A percentile compares a stretch with the other conserved stretches of the same genome.
phyloP scores from a whole-genome alignment of 2,888 invertebrate species.

The Rhagophthalmus giganteus region DNA sequence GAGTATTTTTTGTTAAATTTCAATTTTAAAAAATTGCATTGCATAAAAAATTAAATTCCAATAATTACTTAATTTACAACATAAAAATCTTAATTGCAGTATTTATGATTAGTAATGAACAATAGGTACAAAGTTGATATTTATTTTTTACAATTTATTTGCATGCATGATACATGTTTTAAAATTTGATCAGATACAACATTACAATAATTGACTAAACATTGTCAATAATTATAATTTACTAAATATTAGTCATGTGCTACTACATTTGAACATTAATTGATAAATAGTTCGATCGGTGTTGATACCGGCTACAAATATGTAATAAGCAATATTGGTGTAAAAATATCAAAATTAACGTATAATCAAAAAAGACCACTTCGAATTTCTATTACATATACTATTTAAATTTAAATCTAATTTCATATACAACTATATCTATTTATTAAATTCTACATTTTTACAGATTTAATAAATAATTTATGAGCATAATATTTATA shows the following conservation, averaged over 20 bases:
- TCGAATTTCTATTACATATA: too few species aligned
- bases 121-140: conserved; percentile 5
- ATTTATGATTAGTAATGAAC: too few species aligned
- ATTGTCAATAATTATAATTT: conserved; percentile 19
- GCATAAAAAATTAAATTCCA: too few species aligned
- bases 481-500: not conserved
- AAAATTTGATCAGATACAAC: conserved; percentile 24
- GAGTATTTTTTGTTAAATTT: too few species aligned
- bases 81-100: too few species aligned
- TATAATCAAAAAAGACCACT: too few species aligned
- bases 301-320: conserved; percentile 2
- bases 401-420: too few species aligned
- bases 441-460: not conserved
- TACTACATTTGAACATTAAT: conserved; percentile 17
- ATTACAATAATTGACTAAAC: conserved; percentile 26
- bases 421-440: not conserved
- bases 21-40: too few species aligned
- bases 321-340: not conserved
- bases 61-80: too few species aligned
- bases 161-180: conserved; percentile 23
- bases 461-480: not conserved
- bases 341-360: not conserved
- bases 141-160: conserved; percentile 18
- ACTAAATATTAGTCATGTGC: conserved; percentile 20
- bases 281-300: conserved; percentile 6